A percentile compares a stretch with the other conserved stretches of the same genome.
Conservation (phyloP, 64 coral and sea anemone species). For the Acropora yongei region DNA sequence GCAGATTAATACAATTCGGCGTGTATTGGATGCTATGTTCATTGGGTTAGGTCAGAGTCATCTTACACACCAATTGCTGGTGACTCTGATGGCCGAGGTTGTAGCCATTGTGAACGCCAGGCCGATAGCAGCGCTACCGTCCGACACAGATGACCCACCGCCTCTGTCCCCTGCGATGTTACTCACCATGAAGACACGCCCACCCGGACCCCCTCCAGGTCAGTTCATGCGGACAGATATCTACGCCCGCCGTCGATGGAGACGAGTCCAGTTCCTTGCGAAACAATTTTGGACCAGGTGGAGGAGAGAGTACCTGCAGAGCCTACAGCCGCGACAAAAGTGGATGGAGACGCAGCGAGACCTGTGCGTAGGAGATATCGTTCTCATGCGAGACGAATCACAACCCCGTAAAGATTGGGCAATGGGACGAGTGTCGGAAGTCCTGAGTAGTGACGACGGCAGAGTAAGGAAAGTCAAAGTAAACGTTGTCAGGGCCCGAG, state of each 20-base stretch:
- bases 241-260: conserved; percentile 46
- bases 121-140: conserved; percentile 16
- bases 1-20: not conserved
- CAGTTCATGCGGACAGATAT: conserved; percentile 23
- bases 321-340: conserved; percentile 21
- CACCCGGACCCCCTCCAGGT: conserved; percentile 54
- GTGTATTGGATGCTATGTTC: conserved; percentile 31
- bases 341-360: not conserved
- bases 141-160: conserved; percentile 35
- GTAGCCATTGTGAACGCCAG: conserved; percentile 5
- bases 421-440: conserved; percentile 17
- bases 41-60: not conserved
- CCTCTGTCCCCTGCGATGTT: conserved; percentile 25
- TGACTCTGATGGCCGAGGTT: not conserved
- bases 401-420: conserved; percentile 17
- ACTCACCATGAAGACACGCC: conserved; percentile 38
- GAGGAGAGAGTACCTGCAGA: no score
- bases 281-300: no score
- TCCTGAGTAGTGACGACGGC: no score
- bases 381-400: not conserved
- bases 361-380: not conserved
- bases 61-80: conserved; percentile 24
- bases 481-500: not conserved
- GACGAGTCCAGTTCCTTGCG: not conserved
- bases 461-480: conserved; percentile 17